Conservation (phyloP, 2,797 vertebrate genomes). For the Anabacerthia variegaticeps region DNA sequence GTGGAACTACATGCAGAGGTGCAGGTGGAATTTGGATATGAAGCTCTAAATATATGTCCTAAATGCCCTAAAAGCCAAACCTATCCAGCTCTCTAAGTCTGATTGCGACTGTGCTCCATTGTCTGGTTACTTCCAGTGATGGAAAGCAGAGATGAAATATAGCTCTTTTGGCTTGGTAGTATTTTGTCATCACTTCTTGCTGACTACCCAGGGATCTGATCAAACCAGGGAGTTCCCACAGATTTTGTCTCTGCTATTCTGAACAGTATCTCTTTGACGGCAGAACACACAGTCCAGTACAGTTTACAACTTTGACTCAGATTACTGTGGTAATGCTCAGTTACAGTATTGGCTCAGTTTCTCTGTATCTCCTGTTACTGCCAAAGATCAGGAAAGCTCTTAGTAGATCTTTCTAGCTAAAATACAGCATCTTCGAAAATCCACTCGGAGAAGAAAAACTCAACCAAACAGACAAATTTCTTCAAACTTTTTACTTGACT, state of each 20-base stretch:
- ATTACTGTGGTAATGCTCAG: background rate
- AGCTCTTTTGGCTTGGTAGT: background rate
- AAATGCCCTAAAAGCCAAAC: background rate
- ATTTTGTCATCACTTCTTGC: background rate
- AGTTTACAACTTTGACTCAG: background rate
- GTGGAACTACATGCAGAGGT: background rate
- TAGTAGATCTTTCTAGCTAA: background rate
- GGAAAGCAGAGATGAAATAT: background rate
- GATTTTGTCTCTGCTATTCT: background rate
- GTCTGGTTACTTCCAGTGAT: background rate
- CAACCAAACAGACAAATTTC: background rate
- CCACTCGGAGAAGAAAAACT: background rate
- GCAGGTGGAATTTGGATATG: background rate
- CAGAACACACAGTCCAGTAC: background rate
- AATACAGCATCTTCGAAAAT: background rate
- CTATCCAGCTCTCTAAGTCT: background rate
- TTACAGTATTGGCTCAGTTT: background rate
- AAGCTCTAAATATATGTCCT: background rate
- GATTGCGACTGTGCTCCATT: background rate
- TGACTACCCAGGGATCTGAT: background rate
- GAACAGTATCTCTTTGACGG: background rate
- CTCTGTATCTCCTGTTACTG: background rate
- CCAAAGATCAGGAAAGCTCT: background rate
- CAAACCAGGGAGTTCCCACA: background rate
- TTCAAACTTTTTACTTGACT: background rate